These are phyloP conservation scores for Bombylius major DNA, from an alignment of 2,888 invertebrate species.

Conservation along the genomic window DNA sequence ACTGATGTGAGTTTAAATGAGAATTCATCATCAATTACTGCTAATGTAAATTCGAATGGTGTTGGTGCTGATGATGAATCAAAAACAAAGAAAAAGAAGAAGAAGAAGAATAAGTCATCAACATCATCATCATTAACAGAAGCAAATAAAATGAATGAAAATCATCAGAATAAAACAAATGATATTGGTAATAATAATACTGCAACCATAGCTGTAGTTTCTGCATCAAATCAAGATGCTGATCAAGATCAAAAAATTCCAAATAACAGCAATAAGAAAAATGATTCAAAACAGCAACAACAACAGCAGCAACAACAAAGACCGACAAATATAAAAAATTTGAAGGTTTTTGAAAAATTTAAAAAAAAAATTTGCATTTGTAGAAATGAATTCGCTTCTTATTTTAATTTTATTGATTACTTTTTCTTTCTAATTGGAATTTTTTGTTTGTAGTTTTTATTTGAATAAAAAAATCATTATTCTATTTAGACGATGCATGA, in stretches of 20 bases:
- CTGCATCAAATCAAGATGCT: background rate
- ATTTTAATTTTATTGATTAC: too few relatives aligned
- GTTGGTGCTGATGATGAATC: background rate
- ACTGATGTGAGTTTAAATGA: background rate
- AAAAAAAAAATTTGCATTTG: too few relatives aligned
- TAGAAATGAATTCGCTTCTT: too few relatives aligned
- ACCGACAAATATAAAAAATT: background rate
- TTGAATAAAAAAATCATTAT: too few relatives aligned
- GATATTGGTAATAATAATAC: background rate
- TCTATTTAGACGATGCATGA: too few relatives aligned
- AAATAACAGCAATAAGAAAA: background rate
- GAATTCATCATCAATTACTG: background rate
- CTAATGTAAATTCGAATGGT: background rate
- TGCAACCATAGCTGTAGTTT: background rate
- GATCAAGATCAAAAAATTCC: too few relatives aligned
- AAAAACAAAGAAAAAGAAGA: constrained; percentile 6
- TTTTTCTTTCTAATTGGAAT: too few relatives aligned
- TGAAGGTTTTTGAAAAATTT: background rate
- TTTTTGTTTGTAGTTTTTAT: too few relatives aligned
- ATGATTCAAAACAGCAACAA: background rate
- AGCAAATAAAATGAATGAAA: background rate
- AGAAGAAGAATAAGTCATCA: constrained; percentile 3
- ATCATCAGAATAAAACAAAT: background rate
- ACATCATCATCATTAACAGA: background rate
- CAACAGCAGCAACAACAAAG: background rate